Conservation (phyloP, 2,797 vertebrate species). For the Fundulus diaphanus region DNA sequence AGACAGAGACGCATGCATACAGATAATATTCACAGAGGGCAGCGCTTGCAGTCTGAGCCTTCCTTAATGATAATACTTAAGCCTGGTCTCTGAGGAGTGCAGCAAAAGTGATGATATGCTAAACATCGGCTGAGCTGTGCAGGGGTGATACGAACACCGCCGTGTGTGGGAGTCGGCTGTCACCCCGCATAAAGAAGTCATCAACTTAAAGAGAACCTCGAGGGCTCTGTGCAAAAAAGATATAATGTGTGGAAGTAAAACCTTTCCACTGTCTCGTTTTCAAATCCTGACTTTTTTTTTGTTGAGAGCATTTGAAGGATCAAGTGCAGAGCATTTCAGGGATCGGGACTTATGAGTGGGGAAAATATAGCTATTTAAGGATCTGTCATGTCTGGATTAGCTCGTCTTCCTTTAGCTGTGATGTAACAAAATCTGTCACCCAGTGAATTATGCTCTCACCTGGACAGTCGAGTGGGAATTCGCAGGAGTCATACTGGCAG, state of each 20-base stretch:
- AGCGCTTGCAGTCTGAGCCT: conserved; percentile 66
- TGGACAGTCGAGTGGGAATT: conserved; percentile 81
- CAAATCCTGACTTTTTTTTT: conserved; percentile 64
- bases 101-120: conserved; percentile 77
- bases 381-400: conserved; percentile 64
- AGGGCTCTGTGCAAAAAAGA: conserved; percentile 69
- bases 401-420: conserved; percentile 34
- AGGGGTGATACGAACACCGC: conserved; percentile 73
- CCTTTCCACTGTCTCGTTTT: conserved; percentile 58
- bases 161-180: conserved; percentile 78
- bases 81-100: conserved; percentile 70
- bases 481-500: conserved; percentile 78
- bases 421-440: conserved; percentile 43
- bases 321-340: conserved; percentile 62
- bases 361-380: conserved; percentile 69
- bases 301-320: conserved; percentile 75
- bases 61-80: conserved; percentile 81
- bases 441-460: conserved; percentile 60
- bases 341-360: conserved; percentile 63
- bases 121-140: conserved; percentile 74
- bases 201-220: conserved; percentile 76
- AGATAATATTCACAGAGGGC: conserved; percentile 61
- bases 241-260: conserved; percentile 78
- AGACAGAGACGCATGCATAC: conserved; percentile 30
- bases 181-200: conserved; percentile 78